Base-by-base conservation (phyloP, 2,797 vertebrate species). In the Gastrophryne carolinensis region DNA sequence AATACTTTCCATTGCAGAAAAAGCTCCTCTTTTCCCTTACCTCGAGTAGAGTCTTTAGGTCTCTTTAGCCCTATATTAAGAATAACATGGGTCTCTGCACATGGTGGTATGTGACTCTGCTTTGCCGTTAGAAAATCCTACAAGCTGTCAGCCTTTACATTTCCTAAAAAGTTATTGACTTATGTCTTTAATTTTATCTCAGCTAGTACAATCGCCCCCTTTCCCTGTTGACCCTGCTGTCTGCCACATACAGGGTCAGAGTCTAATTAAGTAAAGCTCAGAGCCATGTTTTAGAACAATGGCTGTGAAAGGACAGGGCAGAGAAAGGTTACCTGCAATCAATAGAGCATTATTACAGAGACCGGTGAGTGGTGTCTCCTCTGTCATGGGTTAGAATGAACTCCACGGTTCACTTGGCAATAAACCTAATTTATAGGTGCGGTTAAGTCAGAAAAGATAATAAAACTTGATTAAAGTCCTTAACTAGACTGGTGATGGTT, bases 371-470 rank as follows among this genome's bases (percentile, higher is more conserved):
- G 50, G 32, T 50, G 64, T 73, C 60, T 63, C 29, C 15, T 13
- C 24, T 73, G 60, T 64, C 57, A 72, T 21, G 32, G 15, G 44
- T 63, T 34, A 21, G 26, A 63, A 63, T 47, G 26, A 41, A 63
- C 29, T 47, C 24, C n/a, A 30, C 61, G 23, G 47, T 72, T 60
- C 69, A 72, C 27, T 72, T 72, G 57, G 44, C 47, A 52, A 53
- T 30, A 62, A 35, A 72, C 34, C 57, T 72, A 35, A 62, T 72
- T 72, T 72, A 62, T 60, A 61, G 69, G 47, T n/a, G 47, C 37
- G 21, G 35, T 49, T 34, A 72, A 44, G 17, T 44, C n/a, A 44
- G 39, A 62, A 37, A 72, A 62, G 30, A 34, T 62, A 58, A 60
- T 60, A 72, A 72, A 61, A 50, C 29, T 47, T 58, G 26, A 70